These are phyloP conservation scores for Aleiodes leptofemur DNA, from an alignment of 2,888 invertebrate genomes.

Conservation along the genomic window DNA sequence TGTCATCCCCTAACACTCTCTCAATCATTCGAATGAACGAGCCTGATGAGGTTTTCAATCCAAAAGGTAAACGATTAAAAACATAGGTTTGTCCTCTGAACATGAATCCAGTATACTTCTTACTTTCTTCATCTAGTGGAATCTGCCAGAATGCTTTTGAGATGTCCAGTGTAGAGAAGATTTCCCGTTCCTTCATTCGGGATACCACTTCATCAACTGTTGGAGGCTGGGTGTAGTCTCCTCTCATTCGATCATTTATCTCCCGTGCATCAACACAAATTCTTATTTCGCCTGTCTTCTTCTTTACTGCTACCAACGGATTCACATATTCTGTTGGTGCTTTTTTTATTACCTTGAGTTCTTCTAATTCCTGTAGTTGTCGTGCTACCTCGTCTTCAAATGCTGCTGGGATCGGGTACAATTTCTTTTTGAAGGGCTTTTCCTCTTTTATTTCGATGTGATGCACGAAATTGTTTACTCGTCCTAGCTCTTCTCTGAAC, in stretches of 20 bases:
- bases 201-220: constrained; percentile 36
- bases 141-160: constrained; percentile 46
- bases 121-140: constrained; percentile 32
- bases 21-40: constrained; percentile 44
- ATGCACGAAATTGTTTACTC: constrained; percentile 15
- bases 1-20: constrained; percentile 20
- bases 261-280: constrained; percentile 37
- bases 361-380: constrained; percentile 29
- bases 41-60: constrained; percentile 41
- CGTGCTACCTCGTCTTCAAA: constrained; percentile 16
- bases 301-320: constrained; percentile 31
- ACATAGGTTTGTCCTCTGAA: constrained; percentile 42
- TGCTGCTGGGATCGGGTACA: constrained; percentile 27
- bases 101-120: constrained; percentile 44
- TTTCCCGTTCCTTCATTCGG: not conserved
- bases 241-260: constrained; percentile 32
- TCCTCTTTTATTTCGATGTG: constrained; percentile 31
- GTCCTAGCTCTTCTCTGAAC: constrained; percentile 23
- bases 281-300: constrained; percentile 24
- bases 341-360: not conserved
- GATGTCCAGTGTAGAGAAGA: constrained; percentile 43
- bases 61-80: constrained; percentile 44
- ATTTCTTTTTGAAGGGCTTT: not conserved
- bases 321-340: constrained; percentile 35
- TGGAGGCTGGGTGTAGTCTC: constrained; percentile 35